Evolutionary conservation across 2,888 invertebrate species (phyloP).

Genomic region (Malacosoma neustria): DNA sequence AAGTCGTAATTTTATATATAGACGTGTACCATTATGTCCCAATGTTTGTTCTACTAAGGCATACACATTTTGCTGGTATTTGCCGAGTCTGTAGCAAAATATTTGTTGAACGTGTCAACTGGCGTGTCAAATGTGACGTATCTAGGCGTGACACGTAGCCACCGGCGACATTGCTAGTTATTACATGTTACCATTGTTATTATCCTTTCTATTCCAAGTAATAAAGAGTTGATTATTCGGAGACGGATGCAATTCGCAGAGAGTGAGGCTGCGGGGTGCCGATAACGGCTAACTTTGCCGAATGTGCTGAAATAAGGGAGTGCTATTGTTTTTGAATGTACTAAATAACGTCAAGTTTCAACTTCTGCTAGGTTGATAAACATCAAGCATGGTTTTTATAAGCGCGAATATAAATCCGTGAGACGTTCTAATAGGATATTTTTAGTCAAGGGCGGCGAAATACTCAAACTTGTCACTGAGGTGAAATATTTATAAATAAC

Average conservation of each 20-base stretch:
- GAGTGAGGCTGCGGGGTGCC: constrained; percentile 44
- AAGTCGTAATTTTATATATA: constrained; percentile 60
- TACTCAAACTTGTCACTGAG: no score
- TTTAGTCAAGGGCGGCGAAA: no score
- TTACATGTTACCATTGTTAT: constrained; percentile 51
- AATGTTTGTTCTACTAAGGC: constrained; percentile 41
- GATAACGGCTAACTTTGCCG: constrained; percentile 32
- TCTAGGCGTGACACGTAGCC: constrained; percentile 63
- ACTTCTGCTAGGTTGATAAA: no score
- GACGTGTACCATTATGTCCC: constrained; percentile 48
- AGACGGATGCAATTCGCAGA: constrained; percentile 43
- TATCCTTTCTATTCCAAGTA: constrained; percentile 59
- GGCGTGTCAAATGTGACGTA: constrained; percentile 60
- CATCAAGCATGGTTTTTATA: no score
- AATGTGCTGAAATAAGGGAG: neutral
- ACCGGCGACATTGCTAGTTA: constrained; percentile 50
- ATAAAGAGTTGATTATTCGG: constrained; percentile 66
- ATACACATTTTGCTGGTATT: constrained; percentile 55
- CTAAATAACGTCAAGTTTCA: no score
- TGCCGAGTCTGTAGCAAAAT: constrained; percentile 62
- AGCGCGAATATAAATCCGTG: no score
- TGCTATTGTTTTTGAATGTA: no score
- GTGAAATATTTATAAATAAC: no score
- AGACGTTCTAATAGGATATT: no score
- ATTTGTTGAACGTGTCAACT: constrained; percentile 71